Conservation (phyloP, 2,797 vertebrate species). For the Thaleichthys pacificus region DNA sequence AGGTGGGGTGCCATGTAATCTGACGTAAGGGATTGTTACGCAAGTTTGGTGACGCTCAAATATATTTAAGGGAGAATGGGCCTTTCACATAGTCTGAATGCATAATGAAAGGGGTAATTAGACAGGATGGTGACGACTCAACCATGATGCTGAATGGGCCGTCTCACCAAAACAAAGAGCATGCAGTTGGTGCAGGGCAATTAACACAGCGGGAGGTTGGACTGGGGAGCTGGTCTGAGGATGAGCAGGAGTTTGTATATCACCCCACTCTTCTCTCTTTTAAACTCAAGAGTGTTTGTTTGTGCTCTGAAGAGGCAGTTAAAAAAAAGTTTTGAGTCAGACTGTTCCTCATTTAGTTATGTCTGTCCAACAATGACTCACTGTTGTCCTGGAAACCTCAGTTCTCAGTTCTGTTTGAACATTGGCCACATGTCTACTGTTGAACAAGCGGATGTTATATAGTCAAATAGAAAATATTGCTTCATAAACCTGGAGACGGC, state of each 20-base stretch:
- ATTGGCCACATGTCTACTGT: not conserved
- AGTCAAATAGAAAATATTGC: slow-evolving; percentile 1
- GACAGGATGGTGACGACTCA: slow-evolving; percentile 30
- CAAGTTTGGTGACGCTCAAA: slow-evolving; percentile 34
- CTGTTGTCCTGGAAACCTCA: not conserved
- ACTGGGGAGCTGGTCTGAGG: not conserved
- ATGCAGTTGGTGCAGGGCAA: slow-evolving; percentile 33
- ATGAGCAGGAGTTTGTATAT: slow-evolving; percentile 25
- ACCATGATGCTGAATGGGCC: slow-evolving; percentile 40
- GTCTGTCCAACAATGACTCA: not conserved
- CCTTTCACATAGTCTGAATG: slow-evolving; percentile 33
- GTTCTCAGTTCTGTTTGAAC: slow-evolving; percentile 4
- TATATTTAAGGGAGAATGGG: slow-evolving; percentile 29
- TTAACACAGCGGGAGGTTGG: slow-evolving; percentile 47
- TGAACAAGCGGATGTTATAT: not conserved
- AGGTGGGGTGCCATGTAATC: slow-evolving; percentile 19
- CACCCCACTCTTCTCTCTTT: slow-evolving; percentile 34
- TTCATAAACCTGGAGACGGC: not conserved
- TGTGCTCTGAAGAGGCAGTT: not conserved
- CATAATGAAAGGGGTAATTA: slow-evolving; percentile 58
- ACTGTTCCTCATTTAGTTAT: not conserved
- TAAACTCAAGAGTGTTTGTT: slow-evolving; percentile 26
- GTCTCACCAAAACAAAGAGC: slow-evolving; percentile 49
- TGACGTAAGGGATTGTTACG: slow-evolving; percentile 55
- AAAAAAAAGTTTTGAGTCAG: not conserved